These are phyloP conservation scores for Trisateles emortualis DNA, from an alignment of 2,888 invertebrate species.

Conservation along the genomic window DNA sequence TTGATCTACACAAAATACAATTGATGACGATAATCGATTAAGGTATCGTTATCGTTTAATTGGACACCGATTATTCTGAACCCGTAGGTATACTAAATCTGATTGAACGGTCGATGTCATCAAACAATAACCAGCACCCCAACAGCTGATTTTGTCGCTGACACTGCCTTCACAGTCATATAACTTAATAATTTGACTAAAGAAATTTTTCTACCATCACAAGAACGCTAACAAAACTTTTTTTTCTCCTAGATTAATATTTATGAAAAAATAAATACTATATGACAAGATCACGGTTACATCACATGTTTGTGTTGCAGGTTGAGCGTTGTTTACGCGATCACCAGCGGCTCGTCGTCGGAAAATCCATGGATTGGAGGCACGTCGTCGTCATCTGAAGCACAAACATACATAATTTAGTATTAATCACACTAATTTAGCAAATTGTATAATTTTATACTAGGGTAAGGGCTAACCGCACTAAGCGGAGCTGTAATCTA, in stretches of 20 bases:
- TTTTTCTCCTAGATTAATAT: slow-evolving; percentile 7
- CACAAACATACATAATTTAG: slow-evolving; percentile 8
- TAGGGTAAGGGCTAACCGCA: too few species aligned
- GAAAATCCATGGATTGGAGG: slow-evolving; percentile 97
- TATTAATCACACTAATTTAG: not conserved
- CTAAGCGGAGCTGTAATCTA: too few species aligned
- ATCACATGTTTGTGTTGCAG: slow-evolving; percentile 54
- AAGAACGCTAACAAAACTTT: slow-evolving; percentile 11
- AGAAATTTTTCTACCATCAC: slow-evolving; percentile 16
- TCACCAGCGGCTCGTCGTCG: slow-evolving; percentile 97
- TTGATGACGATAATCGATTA: too few species aligned
- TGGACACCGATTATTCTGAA: too few species aligned
- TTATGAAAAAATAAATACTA: slow-evolving; percentile 67
- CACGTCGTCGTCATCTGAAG: slow-evolving; percentile 93
- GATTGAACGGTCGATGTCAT: not conserved
- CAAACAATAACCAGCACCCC: not conserved
- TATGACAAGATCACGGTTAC: slow-evolving; percentile 73
- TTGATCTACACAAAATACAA: not conserved
- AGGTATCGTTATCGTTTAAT: too few species aligned
- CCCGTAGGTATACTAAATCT: too few species aligned
- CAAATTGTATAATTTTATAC: not conserved
- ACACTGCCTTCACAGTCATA: slow-evolving; percentile 11
- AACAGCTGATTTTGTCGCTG: not conserved
- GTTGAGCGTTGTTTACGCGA: slow-evolving; percentile 88
- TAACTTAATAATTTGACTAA: slow-evolving; percentile 8